A percentile compares a stretch with the other conserved stretches of the same genome.
Conservation (phyloP, 2,888 invertebrate genomes). For the Cynaeus angustus region DNA sequence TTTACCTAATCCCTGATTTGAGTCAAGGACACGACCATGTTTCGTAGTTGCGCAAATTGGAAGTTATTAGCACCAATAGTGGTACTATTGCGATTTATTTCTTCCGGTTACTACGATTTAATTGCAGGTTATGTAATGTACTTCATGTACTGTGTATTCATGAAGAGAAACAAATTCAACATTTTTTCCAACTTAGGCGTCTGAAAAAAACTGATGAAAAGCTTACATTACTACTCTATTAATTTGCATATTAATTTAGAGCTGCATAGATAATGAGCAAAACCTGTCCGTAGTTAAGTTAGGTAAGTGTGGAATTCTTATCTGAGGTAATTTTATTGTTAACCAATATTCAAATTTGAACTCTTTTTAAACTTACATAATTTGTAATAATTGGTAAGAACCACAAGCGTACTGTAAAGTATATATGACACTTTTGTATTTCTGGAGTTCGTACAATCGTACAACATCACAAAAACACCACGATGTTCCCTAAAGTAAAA, state of each 20-base stretch:
- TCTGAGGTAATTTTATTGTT: conserved; percentile 16
- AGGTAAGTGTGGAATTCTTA: conserved; percentile 24
- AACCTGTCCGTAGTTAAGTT: conserved; percentile 22
- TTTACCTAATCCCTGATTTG: conserved; percentile 33
- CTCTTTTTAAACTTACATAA: too few relatives aligned
- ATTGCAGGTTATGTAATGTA: not conserved
- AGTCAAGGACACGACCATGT: conserved; percentile 20
- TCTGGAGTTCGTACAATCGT: too few relatives aligned
- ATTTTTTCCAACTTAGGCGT: too few relatives aligned
- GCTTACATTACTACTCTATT: conserved; percentile 9
- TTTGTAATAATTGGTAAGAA: too few relatives aligned
- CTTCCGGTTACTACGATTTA: conserved; percentile 16
- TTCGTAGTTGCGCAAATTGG: conserved; percentile 9
- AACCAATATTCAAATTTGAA: not conserved
- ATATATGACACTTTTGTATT: too few relatives aligned
- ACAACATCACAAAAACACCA: too few relatives aligned
- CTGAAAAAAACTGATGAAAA: conserved; percentile 11
- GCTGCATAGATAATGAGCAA: conserved; percentile 3
- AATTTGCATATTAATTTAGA: conserved; percentile 14
- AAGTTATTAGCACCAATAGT: not conserved
- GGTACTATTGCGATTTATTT: not conserved
- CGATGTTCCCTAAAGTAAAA: too few relatives aligned
- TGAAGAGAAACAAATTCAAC: too few relatives aligned
- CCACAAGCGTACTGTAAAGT: too few relatives aligned
- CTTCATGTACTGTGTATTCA: not conserved